A percentile compares a stretch with the other conserved stretches of the same genome.
These are phyloP conservation scores for Danio jaintianensis DNA, from an alignment of 2,797 vertebrate genomes.

Conservation along the genomic window DNA sequence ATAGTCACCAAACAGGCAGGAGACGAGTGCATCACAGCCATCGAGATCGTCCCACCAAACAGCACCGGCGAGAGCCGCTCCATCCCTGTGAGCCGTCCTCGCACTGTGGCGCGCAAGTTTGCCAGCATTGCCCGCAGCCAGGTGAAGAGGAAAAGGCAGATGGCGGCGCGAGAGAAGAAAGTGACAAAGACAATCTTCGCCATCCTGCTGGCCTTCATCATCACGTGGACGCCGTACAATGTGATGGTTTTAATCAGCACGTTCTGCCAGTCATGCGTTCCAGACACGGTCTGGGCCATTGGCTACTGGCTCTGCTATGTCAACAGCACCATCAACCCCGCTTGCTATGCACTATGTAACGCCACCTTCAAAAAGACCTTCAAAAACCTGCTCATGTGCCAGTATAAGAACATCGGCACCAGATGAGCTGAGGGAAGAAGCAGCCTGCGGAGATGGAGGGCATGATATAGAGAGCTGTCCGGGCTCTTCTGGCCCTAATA, in stretches of 20 bases:
- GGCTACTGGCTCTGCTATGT: slow-evolving; percentile 99
- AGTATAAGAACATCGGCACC: slow-evolving; percentile 91
- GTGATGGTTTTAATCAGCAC: slow-evolving; percentile 99
- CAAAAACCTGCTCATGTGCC: slow-evolving; percentile 95
- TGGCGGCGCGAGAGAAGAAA: slow-evolving; percentile 97
- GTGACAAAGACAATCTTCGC: slow-evolving; percentile 99
- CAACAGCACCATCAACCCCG: slow-evolving; percentile 98
- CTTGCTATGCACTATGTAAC: slow-evolving; percentile 97
- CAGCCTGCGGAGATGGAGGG: not conserved
- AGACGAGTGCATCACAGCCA: slow-evolving; percentile 93
- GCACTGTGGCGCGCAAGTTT: slow-evolving; percentile 94
- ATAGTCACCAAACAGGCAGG: slow-evolving; percentile 96
- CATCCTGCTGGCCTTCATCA: slow-evolving; percentile 96
- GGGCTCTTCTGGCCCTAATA: slow-evolving; percentile 15
- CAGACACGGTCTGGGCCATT: slow-evolving; percentile 94
- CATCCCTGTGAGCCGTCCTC: slow-evolving; percentile 84
- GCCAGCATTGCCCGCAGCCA: slow-evolving; percentile 97
- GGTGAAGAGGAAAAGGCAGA: slow-evolving; percentile 95
- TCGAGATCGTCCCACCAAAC: slow-evolving; percentile 92
- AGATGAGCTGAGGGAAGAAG: slow-evolving; percentile 72
- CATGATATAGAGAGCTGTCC: not conserved
- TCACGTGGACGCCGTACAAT: slow-evolving; percentile 98
- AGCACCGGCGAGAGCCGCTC: slow-evolving; percentile 84
- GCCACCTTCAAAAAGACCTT: slow-evolving; percentile 99
- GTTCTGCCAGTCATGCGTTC: slow-evolving; percentile 94